phyloP scores from a whole-genome alignment of 2,888 invertebrate genomes.

The Neelides folsomi region DNA sequence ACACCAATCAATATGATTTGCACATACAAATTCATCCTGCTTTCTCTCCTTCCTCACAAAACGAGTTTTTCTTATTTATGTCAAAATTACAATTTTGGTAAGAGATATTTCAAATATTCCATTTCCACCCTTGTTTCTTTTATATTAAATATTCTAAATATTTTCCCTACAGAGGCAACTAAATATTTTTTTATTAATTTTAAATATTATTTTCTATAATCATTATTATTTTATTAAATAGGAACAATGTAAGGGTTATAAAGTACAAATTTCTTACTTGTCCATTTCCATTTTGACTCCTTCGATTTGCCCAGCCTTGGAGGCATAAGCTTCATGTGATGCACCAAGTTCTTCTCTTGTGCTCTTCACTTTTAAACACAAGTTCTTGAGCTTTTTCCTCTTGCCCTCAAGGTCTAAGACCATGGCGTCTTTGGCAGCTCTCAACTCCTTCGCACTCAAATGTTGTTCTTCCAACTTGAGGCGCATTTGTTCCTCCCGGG shows the following conservation, averaged over 20 bases:
- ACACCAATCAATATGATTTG: too few species aligned
- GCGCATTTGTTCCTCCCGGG: conserved; percentile 69
- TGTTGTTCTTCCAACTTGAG: conserved; percentile 88
- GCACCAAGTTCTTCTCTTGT: conserved; percentile 66
- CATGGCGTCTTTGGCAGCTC: conserved; percentile 76
- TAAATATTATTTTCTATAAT: too few species aligned
- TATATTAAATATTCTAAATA: not conserved
- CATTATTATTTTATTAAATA: too few species aligned
- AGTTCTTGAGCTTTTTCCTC: conserved; percentile 80
- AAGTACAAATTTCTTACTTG: conserved; percentile 39
- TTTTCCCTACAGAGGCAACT: not conserved
- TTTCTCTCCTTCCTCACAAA: too few species aligned
- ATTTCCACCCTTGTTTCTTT: too few species aligned
- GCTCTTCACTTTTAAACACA: conserved; percentile 66
- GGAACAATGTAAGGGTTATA: not conserved
- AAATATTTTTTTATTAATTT: conserved; percentile 4
- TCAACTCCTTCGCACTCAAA: conserved; percentile 76
- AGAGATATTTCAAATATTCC: too few species aligned
- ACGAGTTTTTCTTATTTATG: too few species aligned
- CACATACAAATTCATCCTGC: too few species aligned
- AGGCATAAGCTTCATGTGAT: conserved; percentile 72
- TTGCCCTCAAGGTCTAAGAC: conserved; percentile 96
- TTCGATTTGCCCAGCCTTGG: conserved; percentile 82
- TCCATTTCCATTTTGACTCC: conserved; percentile 80
- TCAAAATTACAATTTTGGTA: too few species aligned